Evolutionary conservation across 2,888 invertebrate genomes (phyloP).

Genomic region (Sussaba pulchella): DNA sequence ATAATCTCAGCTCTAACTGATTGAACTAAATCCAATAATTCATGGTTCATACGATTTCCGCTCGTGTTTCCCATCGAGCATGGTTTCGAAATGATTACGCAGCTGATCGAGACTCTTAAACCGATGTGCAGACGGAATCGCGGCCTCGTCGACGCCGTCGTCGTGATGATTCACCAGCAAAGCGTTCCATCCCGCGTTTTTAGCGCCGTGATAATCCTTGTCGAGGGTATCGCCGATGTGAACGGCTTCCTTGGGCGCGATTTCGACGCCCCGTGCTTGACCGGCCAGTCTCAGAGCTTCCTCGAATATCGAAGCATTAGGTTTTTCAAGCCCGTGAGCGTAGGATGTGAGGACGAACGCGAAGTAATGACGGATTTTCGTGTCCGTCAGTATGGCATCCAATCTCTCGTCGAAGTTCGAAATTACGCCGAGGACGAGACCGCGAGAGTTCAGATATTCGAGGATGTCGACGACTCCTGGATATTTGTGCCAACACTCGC

Average conservation of each 20-base stretch:
- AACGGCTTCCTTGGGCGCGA: constrained; percentile 87
- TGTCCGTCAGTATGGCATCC: constrained; percentile 88
- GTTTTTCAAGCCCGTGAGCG: constrained; percentile 90
- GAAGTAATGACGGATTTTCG: constrained; percentile 90
- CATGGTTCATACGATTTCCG: not conserved
- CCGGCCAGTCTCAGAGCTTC: constrained; percentile 86
- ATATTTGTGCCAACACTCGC: constrained; percentile 90
- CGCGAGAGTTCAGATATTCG: constrained; percentile 85
- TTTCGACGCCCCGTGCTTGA: constrained; percentile 44
- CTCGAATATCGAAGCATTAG: constrained; percentile 89
- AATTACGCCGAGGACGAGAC: constrained; percentile 88
- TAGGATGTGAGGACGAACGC: constrained; percentile 93
- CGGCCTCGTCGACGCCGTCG: constrained; percentile 50
- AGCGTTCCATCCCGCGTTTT: constrained; percentile 91
- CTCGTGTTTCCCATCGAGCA: constrained; percentile 33
- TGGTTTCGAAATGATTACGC: constrained; percentile 70
- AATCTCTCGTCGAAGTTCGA: constrained; percentile 96
- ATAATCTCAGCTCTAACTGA: not conserved
- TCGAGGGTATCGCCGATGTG: constrained; percentile 93
- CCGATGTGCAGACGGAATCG: constrained; percentile 61
- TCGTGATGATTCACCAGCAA: constrained; percentile 81
- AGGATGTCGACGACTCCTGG: constrained; percentile 89
- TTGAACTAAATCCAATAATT: not conserved
- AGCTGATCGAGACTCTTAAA: constrained; percentile 76
- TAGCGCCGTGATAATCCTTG: constrained; percentile 92